Evolutionary conservation across 1,140 invertebrate genomes (phyloP).

Genomic region (Pogonomyrmex barbatus): DNA sequence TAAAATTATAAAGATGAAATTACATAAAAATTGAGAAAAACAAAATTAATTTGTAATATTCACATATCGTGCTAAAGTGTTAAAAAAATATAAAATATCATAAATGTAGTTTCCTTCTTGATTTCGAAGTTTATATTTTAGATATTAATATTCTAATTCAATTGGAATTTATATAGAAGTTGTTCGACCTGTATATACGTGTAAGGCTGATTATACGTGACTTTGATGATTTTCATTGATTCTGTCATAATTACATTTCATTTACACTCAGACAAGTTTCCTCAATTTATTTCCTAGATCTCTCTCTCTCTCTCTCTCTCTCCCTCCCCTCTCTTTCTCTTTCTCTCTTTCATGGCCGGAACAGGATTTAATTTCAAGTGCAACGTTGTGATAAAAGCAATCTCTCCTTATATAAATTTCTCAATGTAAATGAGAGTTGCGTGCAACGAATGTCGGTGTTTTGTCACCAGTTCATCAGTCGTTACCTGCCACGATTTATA

Average conservation of each 20-base stretch:
- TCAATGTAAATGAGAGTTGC: slow-evolving; percentile 46
- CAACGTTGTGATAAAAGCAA: slow-evolving; percentile 16
- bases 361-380: slow-evolving; percentile 37
- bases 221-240: slow-evolving; percentile 3
- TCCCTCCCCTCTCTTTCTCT: not conserved
- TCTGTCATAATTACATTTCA: slow-evolving; percentile 14
- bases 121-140: not conserved
- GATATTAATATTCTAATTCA: not conserved
- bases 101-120: not conserved
- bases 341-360: not conserved
- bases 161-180: not conserved
- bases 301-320: slow-evolving; percentile 13
- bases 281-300: slow-evolving; percentile 15
- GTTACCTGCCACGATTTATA: slow-evolving; percentile 52
- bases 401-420: slow-evolving; percentile 30
- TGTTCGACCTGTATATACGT: not conserved
- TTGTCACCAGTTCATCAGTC: slow-evolving; percentile 50
- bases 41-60: slow-evolving; percentile 20
- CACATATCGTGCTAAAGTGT: not conserved
- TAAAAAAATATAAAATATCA: not conserved
- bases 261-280: slow-evolving; percentile 38
- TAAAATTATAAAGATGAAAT: not conserved
- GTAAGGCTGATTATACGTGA: not conserved
- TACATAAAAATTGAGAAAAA: not conserved
- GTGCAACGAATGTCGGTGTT: slow-evolving; percentile 27